These are phyloP conservation scores for Mercenaria mercenaria DNA, from an alignment of 1,140 invertebrate species.

Conservation along the genomic window DNA sequence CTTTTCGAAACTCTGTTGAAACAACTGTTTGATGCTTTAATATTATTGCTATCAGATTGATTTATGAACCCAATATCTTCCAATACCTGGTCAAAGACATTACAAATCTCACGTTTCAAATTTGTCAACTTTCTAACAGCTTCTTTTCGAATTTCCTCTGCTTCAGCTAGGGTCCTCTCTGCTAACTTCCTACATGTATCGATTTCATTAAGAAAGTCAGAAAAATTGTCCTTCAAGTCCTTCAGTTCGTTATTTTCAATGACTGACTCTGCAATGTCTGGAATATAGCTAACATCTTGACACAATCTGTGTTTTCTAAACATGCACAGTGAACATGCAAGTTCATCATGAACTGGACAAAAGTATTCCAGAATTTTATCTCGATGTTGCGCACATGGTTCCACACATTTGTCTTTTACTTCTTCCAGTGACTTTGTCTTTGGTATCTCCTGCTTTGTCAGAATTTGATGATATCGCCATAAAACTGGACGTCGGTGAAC, in stretches of 20 bases:
- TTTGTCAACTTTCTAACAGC: neutral
- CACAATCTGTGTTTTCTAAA: neutral
- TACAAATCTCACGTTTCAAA: neutral
- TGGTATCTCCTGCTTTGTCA: neutral
- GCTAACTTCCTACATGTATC: neutral
- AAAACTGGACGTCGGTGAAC: constrained; percentile 12
- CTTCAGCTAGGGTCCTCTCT: neutral
- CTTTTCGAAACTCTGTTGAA: neutral
- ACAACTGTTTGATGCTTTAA: neutral
- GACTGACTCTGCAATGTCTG: neutral
- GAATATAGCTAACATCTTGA: neutral
- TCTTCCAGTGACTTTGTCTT: neutral
- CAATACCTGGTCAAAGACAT: neutral
- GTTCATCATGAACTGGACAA: neutral
- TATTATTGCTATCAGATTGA: neutral
- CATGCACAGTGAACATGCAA: neutral
- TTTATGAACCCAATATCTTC: neutral
- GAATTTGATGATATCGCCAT: neutral
- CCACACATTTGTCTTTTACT: constrained; percentile 1
- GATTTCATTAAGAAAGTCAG: neutral
- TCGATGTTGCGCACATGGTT: constrained; percentile 1
- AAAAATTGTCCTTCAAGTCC: neutral
- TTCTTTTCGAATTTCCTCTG: neutral
- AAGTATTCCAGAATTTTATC: constrained; percentile 17
- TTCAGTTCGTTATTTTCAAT: neutral